A percentile compares a stretch with the other conserved stretches of the same genome.
Evolutionary conservation across 2,797 vertebrate species (phyloP).

Genomic region (Halcyon smyrnensis): DNA sequence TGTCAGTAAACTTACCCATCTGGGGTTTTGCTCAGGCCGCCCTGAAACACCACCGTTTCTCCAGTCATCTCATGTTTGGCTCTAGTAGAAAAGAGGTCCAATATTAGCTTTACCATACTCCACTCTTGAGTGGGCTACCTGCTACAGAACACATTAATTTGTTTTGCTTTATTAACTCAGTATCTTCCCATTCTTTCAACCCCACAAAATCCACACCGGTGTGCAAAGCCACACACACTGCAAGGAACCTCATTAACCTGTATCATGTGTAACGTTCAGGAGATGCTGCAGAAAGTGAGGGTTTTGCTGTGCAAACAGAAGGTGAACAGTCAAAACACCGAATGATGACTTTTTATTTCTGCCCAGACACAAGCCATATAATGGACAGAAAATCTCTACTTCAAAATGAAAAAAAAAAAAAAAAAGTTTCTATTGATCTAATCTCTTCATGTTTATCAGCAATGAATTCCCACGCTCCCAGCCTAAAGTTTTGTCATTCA

Average conservation of each 20-base stretch:
- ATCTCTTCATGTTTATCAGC: background rate
- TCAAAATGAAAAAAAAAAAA: background rate
- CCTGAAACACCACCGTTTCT: conserved; percentile 96
- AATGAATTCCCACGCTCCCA: background rate
- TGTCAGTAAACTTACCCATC: conserved; percentile 86
- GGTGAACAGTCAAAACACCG: background rate
- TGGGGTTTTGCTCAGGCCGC: conserved; percentile 93
- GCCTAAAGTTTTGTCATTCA: background rate
- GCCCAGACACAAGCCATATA: background rate
- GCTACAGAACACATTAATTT: background rate
- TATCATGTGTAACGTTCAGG: rapidly evolving
- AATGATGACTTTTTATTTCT: background rate
- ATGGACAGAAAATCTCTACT: background rate
- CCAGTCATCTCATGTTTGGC: conserved; percentile 89
- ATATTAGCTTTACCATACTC: background rate
- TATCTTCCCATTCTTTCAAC: background rate
- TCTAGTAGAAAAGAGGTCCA: conserved; percentile 76
- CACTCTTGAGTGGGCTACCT: rapidly evolving
- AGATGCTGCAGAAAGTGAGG: background rate
- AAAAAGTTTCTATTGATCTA: background rate
- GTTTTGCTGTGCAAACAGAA: background rate
- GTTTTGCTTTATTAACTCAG: background rate
- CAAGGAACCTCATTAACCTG: background rate
- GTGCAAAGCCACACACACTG: background rate
- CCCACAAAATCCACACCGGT: background rate